Conservation (phyloP, 2,113 vertebrate species). For the Microtus montanus region DNA sequence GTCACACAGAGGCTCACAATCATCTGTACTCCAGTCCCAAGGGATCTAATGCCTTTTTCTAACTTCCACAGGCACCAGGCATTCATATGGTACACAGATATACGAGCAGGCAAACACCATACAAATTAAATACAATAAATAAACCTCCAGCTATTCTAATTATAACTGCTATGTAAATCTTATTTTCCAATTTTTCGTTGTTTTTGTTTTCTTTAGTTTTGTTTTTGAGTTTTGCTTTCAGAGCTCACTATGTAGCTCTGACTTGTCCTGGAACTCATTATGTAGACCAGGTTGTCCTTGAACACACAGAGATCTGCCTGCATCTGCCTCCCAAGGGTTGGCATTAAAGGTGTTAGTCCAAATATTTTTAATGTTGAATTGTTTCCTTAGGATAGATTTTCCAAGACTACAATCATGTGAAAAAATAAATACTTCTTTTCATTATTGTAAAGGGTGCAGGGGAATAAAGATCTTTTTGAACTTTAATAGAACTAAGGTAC, state of each 20-base stretch:
- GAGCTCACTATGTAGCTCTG: background rate
- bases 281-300: background rate
- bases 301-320: background rate
- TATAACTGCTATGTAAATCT: background rate
- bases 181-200: background rate
- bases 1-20: background rate
- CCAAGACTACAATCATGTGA: background rate
- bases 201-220: background rate
- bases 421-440: background rate
- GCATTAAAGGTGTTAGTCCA: background rate
- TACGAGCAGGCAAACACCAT: background rate
- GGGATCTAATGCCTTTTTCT: background rate
- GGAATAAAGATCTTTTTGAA: background rate
- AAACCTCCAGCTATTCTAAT: background rate
- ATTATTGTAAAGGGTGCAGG: background rate
- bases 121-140: background rate
- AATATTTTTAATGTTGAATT: constrained; percentile 3
- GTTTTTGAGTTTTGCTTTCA: background rate
- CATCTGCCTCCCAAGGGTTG: background rate
- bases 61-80: background rate
- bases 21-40: background rate
- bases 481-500: background rate
- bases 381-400: constrained; percentile 8
- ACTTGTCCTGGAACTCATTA: background rate
- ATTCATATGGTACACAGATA: background rate